Evolutionary conservation across 2,888 invertebrate species (phyloP).

Genomic region (Diaperis boleti): DNA sequence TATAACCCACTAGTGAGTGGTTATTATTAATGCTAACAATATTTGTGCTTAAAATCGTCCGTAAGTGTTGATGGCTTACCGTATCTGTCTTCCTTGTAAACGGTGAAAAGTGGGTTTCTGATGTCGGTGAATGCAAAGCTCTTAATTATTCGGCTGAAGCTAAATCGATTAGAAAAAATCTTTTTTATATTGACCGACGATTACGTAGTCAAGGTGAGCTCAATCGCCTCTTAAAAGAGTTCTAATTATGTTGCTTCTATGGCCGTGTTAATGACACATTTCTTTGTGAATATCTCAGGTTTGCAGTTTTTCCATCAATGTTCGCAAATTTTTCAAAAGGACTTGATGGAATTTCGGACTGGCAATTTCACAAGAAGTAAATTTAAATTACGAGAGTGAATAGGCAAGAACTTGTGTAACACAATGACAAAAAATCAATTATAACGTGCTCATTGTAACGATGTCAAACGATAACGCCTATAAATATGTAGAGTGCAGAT

Average conservation of each 20-base stretch:
- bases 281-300: background rate
- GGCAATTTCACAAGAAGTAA: conserved; percentile 12
- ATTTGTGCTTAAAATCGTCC: no score
- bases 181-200: background rate
- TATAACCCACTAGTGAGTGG: no score
- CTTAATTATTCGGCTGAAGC: conserved; percentile 15
- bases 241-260: conserved; percentile 17
- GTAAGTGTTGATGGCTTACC: no score
- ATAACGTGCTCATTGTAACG: conserved; percentile 30
- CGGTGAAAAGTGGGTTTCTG: conserved; percentile 18
- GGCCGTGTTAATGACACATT: conserved; percentile 28
- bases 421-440: conserved; percentile 34
- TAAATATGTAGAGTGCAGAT: conserved; percentile 35
- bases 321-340: background rate
- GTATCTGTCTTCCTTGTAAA: background rate
- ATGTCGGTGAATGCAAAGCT: conserved; percentile 33
- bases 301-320: background rate
- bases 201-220: conserved; percentile 30
- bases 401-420: conserved; percentile 28
- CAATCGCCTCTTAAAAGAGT: conserved; percentile 19
- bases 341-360: conserved; percentile 11
- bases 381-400: conserved; percentile 19
- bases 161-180: conserved; percentile 28
- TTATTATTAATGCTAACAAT: no score
- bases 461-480: conserved; percentile 31